phyloP scores from a whole-genome alignment of 2,888 invertebrate species.

The Tachina fera region DNA sequence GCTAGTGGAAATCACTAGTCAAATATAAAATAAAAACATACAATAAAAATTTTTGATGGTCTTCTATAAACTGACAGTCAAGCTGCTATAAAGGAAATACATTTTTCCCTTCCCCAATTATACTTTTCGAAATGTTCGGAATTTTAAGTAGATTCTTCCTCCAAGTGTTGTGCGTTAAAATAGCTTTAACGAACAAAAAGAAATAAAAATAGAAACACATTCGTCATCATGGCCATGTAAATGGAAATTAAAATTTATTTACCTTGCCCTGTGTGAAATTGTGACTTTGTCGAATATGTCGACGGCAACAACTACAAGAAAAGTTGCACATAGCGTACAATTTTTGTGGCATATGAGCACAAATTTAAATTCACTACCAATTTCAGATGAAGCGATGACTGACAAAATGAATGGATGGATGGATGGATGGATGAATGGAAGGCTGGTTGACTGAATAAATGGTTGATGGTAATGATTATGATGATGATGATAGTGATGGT shows the following conservation, averaged over 20 bases:
- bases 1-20: too few relatives aligned
- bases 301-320: constrained; percentile 13
- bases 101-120: neutral
- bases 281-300: constrained; percentile 31
- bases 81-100: neutral
- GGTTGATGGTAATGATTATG: constrained; percentile 19
- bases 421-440: constrained; percentile 11
- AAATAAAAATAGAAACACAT: neutral
- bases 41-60: too few relatives aligned
- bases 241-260: constrained; percentile 70
- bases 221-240: constrained; percentile 48
- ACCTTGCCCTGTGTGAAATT: constrained; percentile 55
- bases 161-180: constrained; percentile 34
- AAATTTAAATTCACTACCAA: constrained; percentile 49
- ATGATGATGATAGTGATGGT: constrained; percentile 10
- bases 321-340: constrained; percentile 28
- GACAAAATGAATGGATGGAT: constrained; percentile 21
- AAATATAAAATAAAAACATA: too few relatives aligned
- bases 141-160: constrained; percentile 38
- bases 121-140: neutral
- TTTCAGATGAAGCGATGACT: constrained; percentile 32
- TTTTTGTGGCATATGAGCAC: constrained; percentile 39
- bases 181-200: neutral
- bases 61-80: too few relatives aligned
- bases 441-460: constrained; percentile 11